A percentile compares a stretch with the other conserved stretches of the same genome.
phyloP scores from a whole-genome alignment of 2,113 vertebrate genomes.

The Sander vitreus region DNA sequence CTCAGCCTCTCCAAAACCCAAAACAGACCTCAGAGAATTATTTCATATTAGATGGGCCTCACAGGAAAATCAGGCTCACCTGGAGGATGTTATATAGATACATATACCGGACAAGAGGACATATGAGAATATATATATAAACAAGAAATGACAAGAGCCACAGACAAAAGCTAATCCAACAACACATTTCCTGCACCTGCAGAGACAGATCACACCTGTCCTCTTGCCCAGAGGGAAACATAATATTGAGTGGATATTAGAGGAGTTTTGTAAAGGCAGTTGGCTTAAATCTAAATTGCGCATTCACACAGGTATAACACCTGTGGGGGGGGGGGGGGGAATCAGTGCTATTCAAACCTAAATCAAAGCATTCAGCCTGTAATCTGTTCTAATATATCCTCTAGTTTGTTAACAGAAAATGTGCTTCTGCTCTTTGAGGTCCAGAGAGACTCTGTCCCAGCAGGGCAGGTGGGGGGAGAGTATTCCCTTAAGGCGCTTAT shows the following conservation, averaged over 20 bases:
- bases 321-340: conserved; percentile 71
- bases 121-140: background rate
- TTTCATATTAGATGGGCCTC: conserved; percentile 1
- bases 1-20: background rate
- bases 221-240: conserved; percentile 65
- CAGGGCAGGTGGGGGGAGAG: conserved; percentile 49
- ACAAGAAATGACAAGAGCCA: conserved; percentile 13
- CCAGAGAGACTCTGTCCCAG: conserved; percentile 72
- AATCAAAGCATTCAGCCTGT: conserved; percentile 42
- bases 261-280: conserved; percentile 47
- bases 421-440: conserved; percentile 55
- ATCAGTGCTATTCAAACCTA: conserved; percentile 52
- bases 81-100: background rate
- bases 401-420: conserved; percentile 49
- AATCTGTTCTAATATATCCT: conserved; percentile 51
- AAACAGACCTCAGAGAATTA: background rate
- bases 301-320: conserved; percentile 78
- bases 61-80: conserved; percentile 1
- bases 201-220: conserved; percentile 64
- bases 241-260: conserved; percentile 71
- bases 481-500: conserved; percentile 72
- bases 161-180: conserved; percentile 46
- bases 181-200: conserved; percentile 70
- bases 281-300: conserved; percentile 50
- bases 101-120: conserved; percentile 4